A percentile compares a stretch with the other conserved stretches of the same genome.
phyloP scores from a whole-genome alignment of 2,797 vertebrate genomes.

The Takifugu rubripes region DNA sequence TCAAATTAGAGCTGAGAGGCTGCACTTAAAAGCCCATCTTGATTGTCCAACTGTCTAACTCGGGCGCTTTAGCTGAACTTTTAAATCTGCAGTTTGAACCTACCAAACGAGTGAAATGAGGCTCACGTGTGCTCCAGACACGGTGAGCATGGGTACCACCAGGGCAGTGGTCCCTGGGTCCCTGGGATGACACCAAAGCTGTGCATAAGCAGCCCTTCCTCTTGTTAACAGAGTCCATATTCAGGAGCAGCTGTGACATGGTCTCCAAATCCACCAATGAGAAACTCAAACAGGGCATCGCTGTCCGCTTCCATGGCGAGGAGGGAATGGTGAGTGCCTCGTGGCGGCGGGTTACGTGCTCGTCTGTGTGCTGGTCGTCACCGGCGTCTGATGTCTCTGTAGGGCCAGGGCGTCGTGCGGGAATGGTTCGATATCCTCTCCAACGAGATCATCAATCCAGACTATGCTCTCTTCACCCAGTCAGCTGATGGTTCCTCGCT shows the following conservation, averaged over 20 bases:
- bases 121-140: too few relatives aligned
- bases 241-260: constrained; percentile 98
- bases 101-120: too few relatives aligned
- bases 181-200: too few relatives aligned
- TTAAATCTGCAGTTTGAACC: too few relatives aligned
- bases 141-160: too few relatives aligned
- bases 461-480: constrained; percentile 97
- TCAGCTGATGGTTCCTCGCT: constrained; percentile 88
- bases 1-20: too few relatives aligned
- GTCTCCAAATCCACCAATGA: constrained; percentile 96
- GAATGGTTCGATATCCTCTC: constrained; percentile 99
- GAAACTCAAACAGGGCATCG: constrained; percentile 96
- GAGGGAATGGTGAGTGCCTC: constrained; percentile 91
- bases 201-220: background rate
- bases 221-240: constrained; percentile 86
- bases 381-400: constrained; percentile 12
- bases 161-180: too few relatives aligned
- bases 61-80: too few relatives aligned
- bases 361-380: background rate
- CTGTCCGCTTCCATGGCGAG: constrained; percentile 97
- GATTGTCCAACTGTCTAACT: too few relatives aligned
- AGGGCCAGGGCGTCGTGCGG: constrained; percentile 97
- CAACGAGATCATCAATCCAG: constrained; percentile 98
- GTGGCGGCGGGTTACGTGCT: background rate
- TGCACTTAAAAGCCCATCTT: too few relatives aligned